Conservation (phyloP, 1,140 invertebrate genomes). For the Acromyrmex heyeri region DNA sequence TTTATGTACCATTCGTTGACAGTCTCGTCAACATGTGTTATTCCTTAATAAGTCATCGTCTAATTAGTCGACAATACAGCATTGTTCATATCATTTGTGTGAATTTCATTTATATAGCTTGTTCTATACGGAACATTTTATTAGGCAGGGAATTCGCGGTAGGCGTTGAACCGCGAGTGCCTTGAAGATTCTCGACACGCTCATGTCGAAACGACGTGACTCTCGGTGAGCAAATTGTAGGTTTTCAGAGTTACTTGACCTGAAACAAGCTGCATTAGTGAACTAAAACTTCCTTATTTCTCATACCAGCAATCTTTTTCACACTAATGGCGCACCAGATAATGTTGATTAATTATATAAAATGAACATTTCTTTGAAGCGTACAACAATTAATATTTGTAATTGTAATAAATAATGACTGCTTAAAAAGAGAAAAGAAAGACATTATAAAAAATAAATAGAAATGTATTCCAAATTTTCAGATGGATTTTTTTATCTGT, state of each 20-base stretch:
- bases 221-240: slow-evolving; percentile 59
- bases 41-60: slow-evolving; percentile 40
- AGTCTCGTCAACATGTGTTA: neutral
- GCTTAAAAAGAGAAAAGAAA: neutral
- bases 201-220: slow-evolving; percentile 52
- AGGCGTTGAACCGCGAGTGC: slow-evolving; percentile 31
- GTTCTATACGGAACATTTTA: slow-evolving; percentile 56
- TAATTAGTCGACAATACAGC: slow-evolving; percentile 62
- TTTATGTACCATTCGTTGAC: neutral
- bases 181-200: slow-evolving; percentile 36
- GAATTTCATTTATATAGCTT: slow-evolving; percentile 18
- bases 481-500: neutral
- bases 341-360: slow-evolving; percentile 46
- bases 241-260: slow-evolving; percentile 62
- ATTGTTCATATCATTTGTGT: slow-evolving; percentile 6
- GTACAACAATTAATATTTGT: neutral
- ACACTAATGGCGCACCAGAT: slow-evolving; percentile 13
- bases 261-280: slow-evolving; percentile 59
- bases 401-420: slow-evolving; percentile 28
- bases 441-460: neutral
- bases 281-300: slow-evolving; percentile 46
- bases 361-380: slow-evolving; percentile 10
- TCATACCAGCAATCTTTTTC: slow-evolving; percentile 24
- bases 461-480: neutral
- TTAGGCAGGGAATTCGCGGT: slow-evolving; percentile 32